Percentiles rank a stretch among this genome's conserved stretches.
These are phyloP conservation scores for Herpetotheres cachinnans DNA, from an alignment of 2,113 vertebrate species.

Conservation along the genomic window DNA sequence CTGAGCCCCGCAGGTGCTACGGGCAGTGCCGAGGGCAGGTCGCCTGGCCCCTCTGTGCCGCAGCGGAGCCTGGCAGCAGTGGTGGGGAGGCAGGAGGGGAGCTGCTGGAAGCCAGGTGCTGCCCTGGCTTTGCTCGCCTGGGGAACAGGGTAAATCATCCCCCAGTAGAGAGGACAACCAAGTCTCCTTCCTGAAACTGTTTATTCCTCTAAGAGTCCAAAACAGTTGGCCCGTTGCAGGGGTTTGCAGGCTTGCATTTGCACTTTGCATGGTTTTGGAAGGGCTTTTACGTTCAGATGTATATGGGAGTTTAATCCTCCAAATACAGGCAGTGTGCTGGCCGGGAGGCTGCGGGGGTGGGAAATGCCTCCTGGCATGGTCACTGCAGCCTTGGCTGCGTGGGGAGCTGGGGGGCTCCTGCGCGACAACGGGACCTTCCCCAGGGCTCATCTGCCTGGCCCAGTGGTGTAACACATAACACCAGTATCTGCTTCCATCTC, in stretches of 20 bases:
- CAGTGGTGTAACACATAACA: fast-evolving
- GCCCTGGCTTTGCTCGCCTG: neutral
- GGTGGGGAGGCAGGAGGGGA: neutral
- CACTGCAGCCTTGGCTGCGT: fast-evolving
- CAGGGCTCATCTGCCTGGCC: neutral
- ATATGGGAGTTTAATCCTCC: neutral
- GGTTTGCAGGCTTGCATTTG: neutral
- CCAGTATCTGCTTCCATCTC: fast-evolving
- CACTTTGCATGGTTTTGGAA: neutral
- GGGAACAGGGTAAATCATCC: neutral
- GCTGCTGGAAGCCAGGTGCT: neutral
- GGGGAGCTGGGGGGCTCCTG: neutral
- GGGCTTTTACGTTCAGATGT: neutral
- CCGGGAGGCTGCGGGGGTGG: fast-evolving
- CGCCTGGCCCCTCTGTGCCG: neutral
- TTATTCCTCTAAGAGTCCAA: fast-evolving
- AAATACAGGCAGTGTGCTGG: fast-evolving
- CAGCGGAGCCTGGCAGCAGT: neutral
- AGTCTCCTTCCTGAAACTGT: neutral
- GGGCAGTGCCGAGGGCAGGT: neutral
- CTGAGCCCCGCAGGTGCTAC: fast-evolving
- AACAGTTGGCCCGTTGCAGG: no score
- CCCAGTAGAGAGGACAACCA: fast-evolving
- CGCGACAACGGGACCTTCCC: neutral
- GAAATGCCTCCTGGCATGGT: neutral